These are phyloP conservation scores for Pseudochirops cupreus DNA, from an alignment of 2,797 vertebrate species.

Conservation along the genomic window DNA sequence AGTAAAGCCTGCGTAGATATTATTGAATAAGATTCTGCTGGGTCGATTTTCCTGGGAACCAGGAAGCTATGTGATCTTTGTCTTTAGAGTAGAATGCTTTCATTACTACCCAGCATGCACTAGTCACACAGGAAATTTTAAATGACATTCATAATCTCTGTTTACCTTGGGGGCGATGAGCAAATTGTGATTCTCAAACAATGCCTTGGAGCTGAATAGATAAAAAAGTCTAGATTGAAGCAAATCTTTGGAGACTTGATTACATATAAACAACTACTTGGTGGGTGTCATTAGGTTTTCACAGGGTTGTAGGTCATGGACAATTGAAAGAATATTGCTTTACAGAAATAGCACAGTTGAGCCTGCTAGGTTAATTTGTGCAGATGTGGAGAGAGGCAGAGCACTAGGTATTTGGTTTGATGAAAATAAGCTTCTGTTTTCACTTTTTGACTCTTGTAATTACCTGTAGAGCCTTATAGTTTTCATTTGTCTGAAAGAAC, in stretches of 20 bases:
- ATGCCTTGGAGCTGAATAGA: neutral
- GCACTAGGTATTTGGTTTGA: slow-evolving; percentile 24
- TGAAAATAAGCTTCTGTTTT: slow-evolving; percentile 38
- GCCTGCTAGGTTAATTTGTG: neutral
- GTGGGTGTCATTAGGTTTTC: neutral
- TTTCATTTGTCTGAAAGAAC: slow-evolving; percentile 52
- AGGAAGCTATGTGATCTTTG: neutral
- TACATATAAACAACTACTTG: neutral
- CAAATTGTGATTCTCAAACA: neutral
- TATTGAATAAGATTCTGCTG: slow-evolving; percentile 36
- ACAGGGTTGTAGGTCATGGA: neutral
- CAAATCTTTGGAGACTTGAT: neutral
- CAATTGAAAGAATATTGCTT: neutral
- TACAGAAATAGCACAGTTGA: neutral
- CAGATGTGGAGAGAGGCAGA: neutral
- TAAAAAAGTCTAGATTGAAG: neutral
- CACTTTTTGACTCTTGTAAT: slow-evolving; percentile 34
- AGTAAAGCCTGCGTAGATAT: slow-evolving; percentile 75
- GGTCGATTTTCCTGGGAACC: neutral
- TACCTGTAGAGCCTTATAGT: slow-evolving; percentile 30
- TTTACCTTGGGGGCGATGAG: neutral
- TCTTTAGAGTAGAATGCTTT: neutral
- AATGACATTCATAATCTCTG: neutral
- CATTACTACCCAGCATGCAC: slow-evolving; percentile 18
- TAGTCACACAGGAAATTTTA: slow-evolving; percentile 4